Evolutionary conservation across 2,113 vertebrate species (phyloP).

Genomic region (Nannobrachium achirus): DNA sequence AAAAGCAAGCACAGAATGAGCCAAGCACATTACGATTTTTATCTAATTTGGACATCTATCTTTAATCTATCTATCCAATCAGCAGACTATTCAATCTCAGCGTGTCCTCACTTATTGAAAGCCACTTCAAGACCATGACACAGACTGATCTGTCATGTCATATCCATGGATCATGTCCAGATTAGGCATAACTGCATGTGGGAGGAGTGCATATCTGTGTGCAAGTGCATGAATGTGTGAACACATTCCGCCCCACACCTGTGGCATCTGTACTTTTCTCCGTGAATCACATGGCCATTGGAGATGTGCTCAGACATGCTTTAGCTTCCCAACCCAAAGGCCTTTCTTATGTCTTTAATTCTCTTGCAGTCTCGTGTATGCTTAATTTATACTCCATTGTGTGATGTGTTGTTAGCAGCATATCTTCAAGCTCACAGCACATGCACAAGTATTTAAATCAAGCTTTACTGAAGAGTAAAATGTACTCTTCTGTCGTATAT

Average conservation of each 20-base stretch:
- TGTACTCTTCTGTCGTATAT: no score
- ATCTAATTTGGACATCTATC: no score
- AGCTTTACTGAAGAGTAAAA: no score
- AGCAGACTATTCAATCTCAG: not conserved
- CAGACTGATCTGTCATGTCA: not conserved
- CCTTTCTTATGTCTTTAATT: not conserved
- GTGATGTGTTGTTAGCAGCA: no score
- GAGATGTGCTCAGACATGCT: conserved; percentile 40
- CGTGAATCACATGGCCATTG: conserved; percentile 14
- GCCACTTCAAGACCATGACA: not conserved
- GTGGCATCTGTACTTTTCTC: not conserved
- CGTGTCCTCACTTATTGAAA: not conserved
- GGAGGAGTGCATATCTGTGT: conserved; percentile 15
- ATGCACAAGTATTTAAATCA: no score
- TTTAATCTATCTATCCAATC: no score
- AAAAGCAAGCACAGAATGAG: no score
- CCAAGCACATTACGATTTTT: no score
- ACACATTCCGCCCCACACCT: conserved; percentile 40
- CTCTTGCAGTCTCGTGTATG: not conserved
- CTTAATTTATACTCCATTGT: no score
- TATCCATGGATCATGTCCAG: conserved; percentile 17
- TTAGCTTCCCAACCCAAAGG: conserved; percentile 5
- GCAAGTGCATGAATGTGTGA: not conserved
- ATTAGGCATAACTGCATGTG: conserved; percentile 16
- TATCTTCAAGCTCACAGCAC: no score